Evolutionary conservation across 2,888 invertebrate genomes (phyloP).

Genomic region (Erebia aethiops): DNA sequence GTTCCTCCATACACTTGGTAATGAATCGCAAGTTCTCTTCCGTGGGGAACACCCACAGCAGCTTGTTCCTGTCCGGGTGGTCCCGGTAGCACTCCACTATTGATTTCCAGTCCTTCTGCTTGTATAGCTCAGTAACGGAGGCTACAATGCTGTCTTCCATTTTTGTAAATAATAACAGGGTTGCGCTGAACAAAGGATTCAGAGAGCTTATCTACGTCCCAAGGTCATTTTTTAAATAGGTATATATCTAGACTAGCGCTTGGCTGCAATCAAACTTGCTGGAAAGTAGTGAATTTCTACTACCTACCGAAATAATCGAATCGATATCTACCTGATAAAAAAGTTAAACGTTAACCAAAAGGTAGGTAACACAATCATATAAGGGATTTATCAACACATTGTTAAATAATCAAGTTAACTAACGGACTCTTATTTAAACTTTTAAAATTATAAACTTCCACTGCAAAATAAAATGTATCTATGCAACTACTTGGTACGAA

Average conservation of each 20-base stretch:
- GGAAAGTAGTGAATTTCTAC: no score
- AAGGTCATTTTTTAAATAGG: no score
- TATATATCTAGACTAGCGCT: no score
- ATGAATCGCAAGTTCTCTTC: slow-evolving; percentile 85
- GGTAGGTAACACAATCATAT: no score
- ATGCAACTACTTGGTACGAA: not conserved
- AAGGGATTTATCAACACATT: no score
- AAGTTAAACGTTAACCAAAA: no score
- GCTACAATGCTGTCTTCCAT: slow-evolving; percentile 64
- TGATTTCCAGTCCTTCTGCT: slow-evolving; percentile 74
- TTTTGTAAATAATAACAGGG: not conserved
- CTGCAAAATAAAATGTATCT: not conserved
- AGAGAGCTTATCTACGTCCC: no score
- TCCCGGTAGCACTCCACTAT: slow-evolving; percentile 73
- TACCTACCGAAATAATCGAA: no score
- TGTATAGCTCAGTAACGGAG: slow-evolving; percentile 64
- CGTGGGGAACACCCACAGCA: slow-evolving; percentile 90
- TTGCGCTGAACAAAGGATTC: no score
- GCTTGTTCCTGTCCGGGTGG: slow-evolving; percentile 76
- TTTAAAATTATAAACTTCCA: not conserved
- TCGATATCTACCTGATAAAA: no score
- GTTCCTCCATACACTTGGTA: slow-evolving; percentile 64
- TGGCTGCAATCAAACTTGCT: no score
- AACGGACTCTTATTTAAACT: not conserved
- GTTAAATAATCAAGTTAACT: no score